These are phyloP conservation scores for Lasioglossum albipes DNA, from an alignment of 1,140 invertebrate genomes.

Conservation along the genomic window DNA sequence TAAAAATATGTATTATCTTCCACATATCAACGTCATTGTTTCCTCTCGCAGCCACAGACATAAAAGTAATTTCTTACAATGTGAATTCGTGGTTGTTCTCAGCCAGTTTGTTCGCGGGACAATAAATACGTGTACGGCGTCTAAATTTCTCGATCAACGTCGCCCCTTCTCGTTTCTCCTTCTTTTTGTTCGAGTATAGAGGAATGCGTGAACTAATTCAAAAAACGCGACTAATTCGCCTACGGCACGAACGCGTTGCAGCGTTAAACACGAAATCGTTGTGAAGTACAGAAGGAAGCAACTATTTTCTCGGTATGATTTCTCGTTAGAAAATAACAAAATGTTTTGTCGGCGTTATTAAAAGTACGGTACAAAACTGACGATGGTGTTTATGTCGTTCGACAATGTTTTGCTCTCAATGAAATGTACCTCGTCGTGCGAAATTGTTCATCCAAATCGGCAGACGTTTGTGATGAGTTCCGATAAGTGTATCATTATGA, in stretches of 20 bases:
- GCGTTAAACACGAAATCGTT: not conserved
- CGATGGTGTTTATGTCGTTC: slow-evolving; percentile 7
- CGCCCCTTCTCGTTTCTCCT: not conserved
- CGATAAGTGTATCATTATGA: not conserved
- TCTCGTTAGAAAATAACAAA: slow-evolving; percentile 1
- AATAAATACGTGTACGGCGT: not conserved
- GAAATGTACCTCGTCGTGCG: not conserved
- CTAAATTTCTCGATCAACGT: not conserved
- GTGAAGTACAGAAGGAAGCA: slow-evolving; percentile 1
- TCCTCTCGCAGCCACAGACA: not conserved
- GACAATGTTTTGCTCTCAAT: not conserved
- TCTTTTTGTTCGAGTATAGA: not conserved
- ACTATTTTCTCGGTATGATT: not conserved
- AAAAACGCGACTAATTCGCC: not conserved
- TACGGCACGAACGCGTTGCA: not conserved
- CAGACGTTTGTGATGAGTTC: slow-evolving; percentile 19
- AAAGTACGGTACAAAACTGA: slow-evolving; percentile 36
- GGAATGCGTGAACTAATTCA: slow-evolving; percentile 1
- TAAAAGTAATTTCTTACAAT: slow-evolving; percentile 16
- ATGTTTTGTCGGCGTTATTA: slow-evolving; percentile 1
- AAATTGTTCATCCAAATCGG: slow-evolving; percentile 24
- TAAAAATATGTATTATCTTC: too few relatives aligned
- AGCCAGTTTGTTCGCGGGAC: not conserved
- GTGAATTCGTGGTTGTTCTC: not conserved
- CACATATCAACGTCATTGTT: too few relatives aligned